Evolutionary conservation across 2,888 invertebrate species (phyloP), one percentile per base, ranked within the genome.

Genomic region (Platycheirus rosarum): DNA sequence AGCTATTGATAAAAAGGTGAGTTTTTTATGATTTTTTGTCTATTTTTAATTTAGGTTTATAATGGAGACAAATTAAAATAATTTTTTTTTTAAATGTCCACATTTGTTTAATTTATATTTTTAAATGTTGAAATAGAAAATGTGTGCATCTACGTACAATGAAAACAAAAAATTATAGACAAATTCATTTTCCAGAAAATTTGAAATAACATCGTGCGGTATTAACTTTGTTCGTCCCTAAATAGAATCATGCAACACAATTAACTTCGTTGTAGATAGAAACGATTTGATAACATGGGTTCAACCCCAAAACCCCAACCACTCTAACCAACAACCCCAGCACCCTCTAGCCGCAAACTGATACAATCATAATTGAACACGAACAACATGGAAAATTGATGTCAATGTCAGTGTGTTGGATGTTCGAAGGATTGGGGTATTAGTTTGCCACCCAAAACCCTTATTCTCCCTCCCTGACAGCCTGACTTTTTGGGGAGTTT

Each of bases 361-460:
- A 79, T 74, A 79, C 20, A 40, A 74, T 79, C 74, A 79, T 68
- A 74, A 69, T 69, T 68, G 68, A 69, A 69, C 79, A 79, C 79
- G 79, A 79, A 74, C 62, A 62, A 48, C 78, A 63, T n/a, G 62
- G 40, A 42, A 79, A 69, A 79, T 74, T 79, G 68, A 79, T 79
- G 74, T 74, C 79, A 79, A 79, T 79, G 74, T 74, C 74, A 79
- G 49, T 63, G 49, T 35, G 29, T 13, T 29, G 11, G 11, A 4
- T 11, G 23, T 2, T 26, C 11, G 35, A 35, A 2, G 1, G 37
- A 13, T 14, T 20, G 16, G 14, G 16, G 37, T 55, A n/a, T 37
- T 49, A 7, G n/a, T 46, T 46, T 46, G 46, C n/a, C n/a, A n/a
- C n/a, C n/a, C n/a, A 20, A 46, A 5, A 20, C 20, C 1, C 14